Evolutionary conservation across 1,140 invertebrate genomes (phyloP), one percentile per base, ranked within the genome.

Genomic region (Bombyx mandarina): DNA sequence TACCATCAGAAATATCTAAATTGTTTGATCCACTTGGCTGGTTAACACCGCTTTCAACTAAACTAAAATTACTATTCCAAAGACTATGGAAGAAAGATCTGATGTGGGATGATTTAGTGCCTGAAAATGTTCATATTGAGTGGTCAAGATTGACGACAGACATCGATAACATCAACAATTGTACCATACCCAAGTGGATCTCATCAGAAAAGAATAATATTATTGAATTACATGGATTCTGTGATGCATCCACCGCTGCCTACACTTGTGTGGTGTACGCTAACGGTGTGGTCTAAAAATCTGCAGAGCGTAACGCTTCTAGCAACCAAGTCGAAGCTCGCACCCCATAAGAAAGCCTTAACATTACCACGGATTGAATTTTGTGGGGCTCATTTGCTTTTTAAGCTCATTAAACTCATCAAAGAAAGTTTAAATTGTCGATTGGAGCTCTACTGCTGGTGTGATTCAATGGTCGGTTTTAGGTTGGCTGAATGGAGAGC

Each of bases 401-500:
- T 22, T 22, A 52, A 49, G 22, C 9, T 49, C 6, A 49, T 49
- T 18, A 52, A 52, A 43, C 7, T 52, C 8, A 52, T 26, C 8
- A 26, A 52, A 52, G 4, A 52, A 4, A 2, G 42, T 10, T 8
- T 12, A 35, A 35, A 35, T 35, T 6, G 58, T 53, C 46, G 59
- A 59, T 22, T 61, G 59, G 63, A 55, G 26, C 43, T 65, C 63
- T 22, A 65, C 53, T 18, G 63, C 56, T 7, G 64, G 64, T 18
- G 12, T 18, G 12, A 18, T 18, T 18, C 12, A 18, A 18, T 18
- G 12, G 12, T 18, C 12, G 12, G 63, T 59, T 6, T 54, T 65
- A 49, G 63, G 59, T 9, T 65, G 63, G 63, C 52, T 61, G 12
- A 56, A 58, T 54, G 52, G 62, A 57, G 55, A 64, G 45, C 43